A percentile compares a stretch with the other conserved stretches of the same genome.
Conservation (phyloP, 2,888 invertebrate species). For the Aleiodes testaceus region DNA sequence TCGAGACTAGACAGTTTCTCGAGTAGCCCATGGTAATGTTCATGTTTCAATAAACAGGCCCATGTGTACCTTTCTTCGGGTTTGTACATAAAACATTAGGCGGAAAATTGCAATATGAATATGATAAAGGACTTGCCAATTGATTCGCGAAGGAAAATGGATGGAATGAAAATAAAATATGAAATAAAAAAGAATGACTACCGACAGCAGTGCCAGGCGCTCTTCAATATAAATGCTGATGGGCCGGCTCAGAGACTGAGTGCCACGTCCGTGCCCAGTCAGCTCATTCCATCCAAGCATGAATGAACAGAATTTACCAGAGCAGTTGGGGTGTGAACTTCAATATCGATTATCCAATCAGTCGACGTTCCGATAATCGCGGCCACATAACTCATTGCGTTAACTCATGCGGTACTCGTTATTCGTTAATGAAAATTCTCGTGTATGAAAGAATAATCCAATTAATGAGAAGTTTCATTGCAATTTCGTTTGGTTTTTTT, state of each 20-base stretch:
- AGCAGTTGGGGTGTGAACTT: constrained; percentile 38
- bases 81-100: constrained; percentile 11
- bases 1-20: neutral
- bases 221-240: constrained; percentile 32
- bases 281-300: constrained; percentile 44
- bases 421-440: constrained; percentile 42
- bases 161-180: neutral
- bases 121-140: constrained; percentile 26
- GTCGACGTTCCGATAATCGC: constrained; percentile 37
- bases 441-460: constrained; percentile 1
- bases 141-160: constrained; percentile 9
- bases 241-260: constrained; percentile 29
- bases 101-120: constrained; percentile 7
- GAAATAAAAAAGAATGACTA: constrained; percentile 1
- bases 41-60: constrained; percentile 4
- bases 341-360: constrained; percentile 42
- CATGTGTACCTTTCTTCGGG: neutral
- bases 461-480: constrained; percentile 5
- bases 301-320: constrained; percentile 45
- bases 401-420: constrained; percentile 35
- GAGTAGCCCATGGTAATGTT: neutral
- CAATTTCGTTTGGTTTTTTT: neutral
- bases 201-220: constrained; percentile 19
- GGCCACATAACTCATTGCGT: constrained; percentile 33
- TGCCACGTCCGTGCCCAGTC: constrained; percentile 38